Evolutionary conservation across 2,888 invertebrate genomes (phyloP).

Genomic region (Trichopria drosophilae): DNA sequence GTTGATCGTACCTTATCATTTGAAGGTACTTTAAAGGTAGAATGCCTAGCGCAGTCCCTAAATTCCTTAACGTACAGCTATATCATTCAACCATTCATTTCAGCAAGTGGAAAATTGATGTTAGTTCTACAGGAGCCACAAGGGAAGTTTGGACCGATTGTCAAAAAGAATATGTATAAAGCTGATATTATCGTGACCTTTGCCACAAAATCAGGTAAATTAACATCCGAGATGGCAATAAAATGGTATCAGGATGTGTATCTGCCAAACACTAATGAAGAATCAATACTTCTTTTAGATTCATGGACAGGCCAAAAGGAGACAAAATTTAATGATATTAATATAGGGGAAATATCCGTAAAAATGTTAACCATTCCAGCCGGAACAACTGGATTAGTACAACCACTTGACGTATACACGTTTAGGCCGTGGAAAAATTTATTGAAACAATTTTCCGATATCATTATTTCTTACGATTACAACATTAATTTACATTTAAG

Average conservation of each 20-base stretch:
- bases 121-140: constrained; percentile 26
- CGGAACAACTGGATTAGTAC: constrained; percentile 23
- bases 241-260: constrained; percentile 22
- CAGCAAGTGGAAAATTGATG: constrained; percentile 13
- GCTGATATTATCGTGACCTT: constrained; percentile 20
- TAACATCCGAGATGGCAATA: constrained; percentile 11
- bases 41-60: constrained; percentile 14
- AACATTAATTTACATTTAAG: constrained; percentile 5
- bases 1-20: constrained; percentile 19
- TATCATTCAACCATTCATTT: constrained; percentile 23
- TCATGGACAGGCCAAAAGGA: constrained; percentile 25
- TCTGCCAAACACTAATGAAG: constrained; percentile 15
- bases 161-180: constrained; percentile 28
- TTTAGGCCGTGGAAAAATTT: constrained; percentile 28
- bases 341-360: constrained; percentile 15
- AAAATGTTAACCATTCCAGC: constrained; percentile 16
- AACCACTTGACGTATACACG: constrained; percentile 21
- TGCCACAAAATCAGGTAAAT: constrained; percentile 27
- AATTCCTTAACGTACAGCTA: constrained; percentile 26
- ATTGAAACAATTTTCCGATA: constrained; percentile 23
- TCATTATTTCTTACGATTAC: constrained; percentile 14
- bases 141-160: constrained; percentile 29
- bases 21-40: constrained; percentile 13
- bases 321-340: constrained; percentile 13
- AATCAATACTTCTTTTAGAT: constrained; percentile 23